A percentile compares a stretch with the other conserved stretches of the same genome.
Conservation (phyloP, 1,140 invertebrate genomes). For the Danaus plexippus region DNA sequence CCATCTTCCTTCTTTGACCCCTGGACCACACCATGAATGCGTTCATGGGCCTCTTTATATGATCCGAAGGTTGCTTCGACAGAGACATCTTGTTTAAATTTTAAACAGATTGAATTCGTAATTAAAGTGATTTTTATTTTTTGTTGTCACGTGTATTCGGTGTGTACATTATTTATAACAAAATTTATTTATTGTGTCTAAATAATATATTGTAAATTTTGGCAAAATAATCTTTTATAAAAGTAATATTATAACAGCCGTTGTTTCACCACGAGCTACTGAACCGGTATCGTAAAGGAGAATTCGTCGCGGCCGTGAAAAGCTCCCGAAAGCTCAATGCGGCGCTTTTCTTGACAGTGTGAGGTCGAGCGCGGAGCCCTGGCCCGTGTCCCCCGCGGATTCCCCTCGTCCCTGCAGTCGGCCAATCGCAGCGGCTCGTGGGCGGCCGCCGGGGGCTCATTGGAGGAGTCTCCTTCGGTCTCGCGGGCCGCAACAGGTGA, state of each 20-base stretch:
- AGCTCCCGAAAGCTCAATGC: conserved; percentile 66
- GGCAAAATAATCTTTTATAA: too few species aligned
- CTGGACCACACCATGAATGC: conserved; percentile 96
- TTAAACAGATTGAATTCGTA: conserved; percentile 3
- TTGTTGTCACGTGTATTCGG: too few species aligned
- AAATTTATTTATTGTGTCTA: conserved; percentile 4
- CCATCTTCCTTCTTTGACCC: conserved; percentile 94
- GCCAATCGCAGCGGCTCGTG: conserved; percentile 52
- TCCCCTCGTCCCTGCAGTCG: conserved; percentile 30
- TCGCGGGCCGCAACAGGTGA: conserved; percentile 59
- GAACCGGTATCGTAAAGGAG: too few species aligned
- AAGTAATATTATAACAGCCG: too few species aligned
- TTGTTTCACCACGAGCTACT: too few species aligned
- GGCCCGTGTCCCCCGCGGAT: conserved; percentile 31
- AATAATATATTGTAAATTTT: too few species aligned
- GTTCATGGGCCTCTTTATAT: conserved; percentile 93
- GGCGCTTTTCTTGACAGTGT: conserved; percentile 62
- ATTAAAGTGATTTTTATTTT: too few species aligned
- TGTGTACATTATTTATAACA: conserved; percentile 9
- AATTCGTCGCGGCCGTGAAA: conserved; percentile 49
- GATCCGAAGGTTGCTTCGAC: conserved; percentile 73
- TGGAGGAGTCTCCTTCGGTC: conserved; percentile 45
- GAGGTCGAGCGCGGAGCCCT: conserved; percentile 40
- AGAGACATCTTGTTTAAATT: conserved; percentile 47
- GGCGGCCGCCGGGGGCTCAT: conserved; percentile 53